Conservation (phyloP, 2,888 invertebrate genomes). For the Sphecodes monilicornis region DNA sequence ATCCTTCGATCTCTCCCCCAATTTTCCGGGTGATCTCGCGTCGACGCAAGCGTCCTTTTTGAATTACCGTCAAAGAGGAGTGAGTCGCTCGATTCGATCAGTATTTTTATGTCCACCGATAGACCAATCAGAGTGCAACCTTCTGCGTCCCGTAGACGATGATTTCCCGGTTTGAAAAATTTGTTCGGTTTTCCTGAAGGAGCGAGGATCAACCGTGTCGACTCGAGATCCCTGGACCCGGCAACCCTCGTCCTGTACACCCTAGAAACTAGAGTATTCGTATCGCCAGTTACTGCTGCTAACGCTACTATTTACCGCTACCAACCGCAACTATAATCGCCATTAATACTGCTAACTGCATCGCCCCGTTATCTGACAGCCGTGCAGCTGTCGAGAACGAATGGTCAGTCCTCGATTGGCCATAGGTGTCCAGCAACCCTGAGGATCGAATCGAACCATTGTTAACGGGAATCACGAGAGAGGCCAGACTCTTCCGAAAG, state of each 20-base stretch:
- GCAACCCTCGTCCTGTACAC: slow-evolving; percentile 22
- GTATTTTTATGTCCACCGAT: neutral
- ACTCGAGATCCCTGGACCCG: slow-evolving; percentile 15
- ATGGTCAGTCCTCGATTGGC: slow-evolving; percentile 19
- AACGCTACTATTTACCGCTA: slow-evolving; percentile 60
- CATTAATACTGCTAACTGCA: slow-evolving; percentile 53
- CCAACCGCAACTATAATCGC: slow-evolving; percentile 53
- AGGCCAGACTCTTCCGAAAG: slow-evolving; percentile 39
- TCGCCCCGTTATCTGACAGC: slow-evolving; percentile 53
- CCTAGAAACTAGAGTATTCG: slow-evolving; percentile 59
- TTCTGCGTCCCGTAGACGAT: too few relatives aligned
- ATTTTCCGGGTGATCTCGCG: slow-evolving; percentile 16
- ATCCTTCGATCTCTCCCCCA: slow-evolving; percentile 32
- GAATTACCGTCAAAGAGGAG: too few relatives aligned
- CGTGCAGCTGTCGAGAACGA: slow-evolving; percentile 20
- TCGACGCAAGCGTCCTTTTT: neutral
- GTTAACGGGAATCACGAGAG: slow-evolving; percentile 36
- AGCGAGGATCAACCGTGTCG: neutral
- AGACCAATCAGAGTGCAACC: neutral
- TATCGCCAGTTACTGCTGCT: slow-evolving; percentile 62
- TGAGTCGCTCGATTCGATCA: neutral
- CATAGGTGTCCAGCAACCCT: slow-evolving; percentile 19
- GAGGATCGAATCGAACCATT: slow-evolving; percentile 5
- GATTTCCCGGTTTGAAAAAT: too few relatives aligned
- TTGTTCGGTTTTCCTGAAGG: neutral